Base-by-base conservation (phyloP, 2,113 vertebrate species). In the Hymenochirus boettgeri region DNA sequence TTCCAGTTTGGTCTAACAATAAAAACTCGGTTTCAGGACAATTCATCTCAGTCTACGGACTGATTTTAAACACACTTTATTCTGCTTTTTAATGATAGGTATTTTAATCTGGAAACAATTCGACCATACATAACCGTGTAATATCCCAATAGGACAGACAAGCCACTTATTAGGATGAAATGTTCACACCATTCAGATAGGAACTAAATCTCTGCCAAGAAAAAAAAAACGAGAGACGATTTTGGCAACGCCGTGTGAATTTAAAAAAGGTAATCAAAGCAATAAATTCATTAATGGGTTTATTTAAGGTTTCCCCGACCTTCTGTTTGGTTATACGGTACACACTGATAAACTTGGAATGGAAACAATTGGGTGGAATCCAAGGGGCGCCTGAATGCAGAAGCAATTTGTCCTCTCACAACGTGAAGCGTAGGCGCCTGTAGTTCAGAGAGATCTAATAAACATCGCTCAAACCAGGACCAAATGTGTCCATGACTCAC, bases 221-320 rank as follows among this genome's bases (percentile, higher is more conserved):
- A 17, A 55, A 3, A 29, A n/a, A 29, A 13, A 13, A 33, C 10
- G 15, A 35, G 15, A 12, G 10, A 35, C 15, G 15, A 35, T 11
- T 3, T 13, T 3, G 10, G 33, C 10, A 31, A 9, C 33, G 10
- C 33, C 33, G 10, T 11, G 17, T 31, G 7, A 55, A 18, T 17
- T 52, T 29, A 31, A 31, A n/a, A 31, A 31, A n/a, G 5, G 25
- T 55, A 55, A 55, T 55, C 27, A 55, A 55, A 55, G 25, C n/a
- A 29, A 55, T 55, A 55, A 31, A 55, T 55, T 31, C n/a, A 9
- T n/a, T 55, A 55, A 55, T 55, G 52, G 27, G 52, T 55, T 55
- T 55, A 55, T 55, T 55, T 55, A 55, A 55, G 52, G 52, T 55
- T 27, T 33, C 11, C 10, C n/a, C 52, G 31, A 31, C 25, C 25